phyloP scores from a whole-genome alignment of 1,140 invertebrate species.

The Philotrypesis tridentata region DNA sequence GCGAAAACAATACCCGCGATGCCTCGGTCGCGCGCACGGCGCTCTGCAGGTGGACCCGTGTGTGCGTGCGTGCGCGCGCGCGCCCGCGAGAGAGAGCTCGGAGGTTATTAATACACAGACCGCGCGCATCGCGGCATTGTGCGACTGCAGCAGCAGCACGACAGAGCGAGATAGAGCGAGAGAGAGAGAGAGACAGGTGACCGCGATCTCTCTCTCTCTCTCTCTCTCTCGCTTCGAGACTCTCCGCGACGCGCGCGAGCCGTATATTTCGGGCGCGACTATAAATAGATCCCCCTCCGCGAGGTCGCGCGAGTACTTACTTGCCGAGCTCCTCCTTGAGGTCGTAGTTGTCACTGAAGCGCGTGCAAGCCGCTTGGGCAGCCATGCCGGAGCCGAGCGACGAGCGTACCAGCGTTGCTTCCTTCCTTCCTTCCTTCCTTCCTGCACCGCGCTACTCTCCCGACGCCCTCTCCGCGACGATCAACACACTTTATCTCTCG shows the following conservation, averaged over 20 bases:
- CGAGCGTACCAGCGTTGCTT: constrained; percentile 1
- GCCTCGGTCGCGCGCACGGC: neutral
- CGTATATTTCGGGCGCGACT: neutral
- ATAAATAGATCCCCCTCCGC: neutral
- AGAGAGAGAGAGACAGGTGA: neutral
- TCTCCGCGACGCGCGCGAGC: neutral
- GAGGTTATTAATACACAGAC: constrained; percentile 11
- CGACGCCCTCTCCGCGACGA: neutral
- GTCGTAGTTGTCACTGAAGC: constrained; percentile 99
- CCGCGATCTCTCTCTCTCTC: neutral
- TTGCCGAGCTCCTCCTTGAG: constrained; percentile 99
- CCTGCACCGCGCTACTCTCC: too few relatives aligned
- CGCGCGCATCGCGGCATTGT: neutral
- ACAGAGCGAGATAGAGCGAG: neutral
- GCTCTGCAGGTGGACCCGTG: neutral
- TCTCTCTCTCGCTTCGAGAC: neutral
- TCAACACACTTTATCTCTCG: constrained; percentile 21
- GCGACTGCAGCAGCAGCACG: too few relatives aligned
- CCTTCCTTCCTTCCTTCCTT: neutral
- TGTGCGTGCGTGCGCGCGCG: too few relatives aligned
- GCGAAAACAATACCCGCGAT: neutral
- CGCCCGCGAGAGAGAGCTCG: neutral
- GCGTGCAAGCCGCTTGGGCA: constrained; percentile 84
- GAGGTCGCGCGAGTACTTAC: constrained; percentile 81
- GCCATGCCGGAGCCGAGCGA: constrained; percentile 73